Evolutionary conservation across 2,888 invertebrate species (phyloP), one percentile per base, ranked within the genome.

Genomic region (Pycnomerus fuliginosus): DNA sequence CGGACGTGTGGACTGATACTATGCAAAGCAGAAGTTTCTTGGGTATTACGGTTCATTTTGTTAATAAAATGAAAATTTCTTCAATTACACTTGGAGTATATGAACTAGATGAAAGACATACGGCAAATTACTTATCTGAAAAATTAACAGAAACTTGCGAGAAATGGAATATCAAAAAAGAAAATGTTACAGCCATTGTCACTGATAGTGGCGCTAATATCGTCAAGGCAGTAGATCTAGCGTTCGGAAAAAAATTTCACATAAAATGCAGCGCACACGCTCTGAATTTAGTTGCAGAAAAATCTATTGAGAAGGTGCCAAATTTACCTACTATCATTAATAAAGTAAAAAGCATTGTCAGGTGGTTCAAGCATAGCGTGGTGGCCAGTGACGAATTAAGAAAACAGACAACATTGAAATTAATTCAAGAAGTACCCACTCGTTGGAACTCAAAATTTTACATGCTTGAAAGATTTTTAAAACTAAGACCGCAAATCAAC

Each of bases 151-250:
- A 36, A 22, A 25, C 22, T 14, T 47, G 22, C 11, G 16, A 46
- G n/a, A 12, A 40, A 2, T 48, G 48, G 41, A 20, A 24, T 14
- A 48, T 48, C 31, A 7, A 16, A 11, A 22, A 7, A 7, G 27
- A 34, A 17, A 41, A 47, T 16, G 29, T 48, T 16, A 25, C 23
- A 3, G 25, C 27, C 4, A 25, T 48, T 3, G 35, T 48, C 5
- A 36, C 45, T 13, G 45, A 48, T 27, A 36, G 32, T 11, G 46
- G 28, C 10, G 35, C 36, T 24, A 48, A 48, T 27, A 48, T 48
- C 17, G 36, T 48, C 4, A 48, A 41, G 16, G 48, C 48, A 3
- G 16, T 48, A 16, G 32, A 41, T 14, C 1, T 29, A 5, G 20
- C 11, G 10, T 48, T 48, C 25, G 40, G 25, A 4, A 34, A 36